Base-by-base conservation (phyloP, 2,888 invertebrate genomes). In the Atethmia centrago region DNA sequence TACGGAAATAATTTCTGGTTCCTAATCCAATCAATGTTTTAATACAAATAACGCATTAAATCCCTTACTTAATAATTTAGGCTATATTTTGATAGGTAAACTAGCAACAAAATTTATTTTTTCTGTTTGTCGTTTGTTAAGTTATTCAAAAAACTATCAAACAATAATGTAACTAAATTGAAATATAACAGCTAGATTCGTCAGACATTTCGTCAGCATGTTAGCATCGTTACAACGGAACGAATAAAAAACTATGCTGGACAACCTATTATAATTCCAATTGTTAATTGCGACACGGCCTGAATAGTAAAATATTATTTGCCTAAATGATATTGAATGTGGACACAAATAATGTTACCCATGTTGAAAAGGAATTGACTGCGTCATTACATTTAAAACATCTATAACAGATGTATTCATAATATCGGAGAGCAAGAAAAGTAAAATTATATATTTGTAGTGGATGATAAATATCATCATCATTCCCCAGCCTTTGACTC, bases 221-320 rank as follows among this genome's bases (percentile, higher is more conserved):
- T 64, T 74, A 84, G 49, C 36, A 80, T 84, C 75, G 81, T 84
- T 81, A 74, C 21, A 84, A 51, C 69, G 63, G 80, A 80, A 63
- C 61, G 40, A 61, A 64, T 83, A 74, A 84, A 80, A 81, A 84
- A 66, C 58, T 28, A 36, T 64, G 40, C 62, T 55, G 69, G 55
- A 36, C 51, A 70, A 80, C 56, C 70, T 81, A 71, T 82, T 84
- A 82, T 65, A 84, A 82, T 84, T 68, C 55, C 70, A 81, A 81
- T 84, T 71, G 82, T 80, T 71, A 47, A 66, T 76, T 81, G 82
- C 67, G 45, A 71, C 85, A 81, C 40, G 49, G 36, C 58, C 71
- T 71, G 82, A 71, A 82, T 84, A 84, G 65, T 81, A 81, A 82
- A 79, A 61, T 65, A 66, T 56, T 9, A 84, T 84, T 84, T 80